Evolutionary conservation across 1,140 invertebrate genomes (phyloP), one percentile per base, ranked within the genome.

Genomic region (Chelonus insularis): DNA sequence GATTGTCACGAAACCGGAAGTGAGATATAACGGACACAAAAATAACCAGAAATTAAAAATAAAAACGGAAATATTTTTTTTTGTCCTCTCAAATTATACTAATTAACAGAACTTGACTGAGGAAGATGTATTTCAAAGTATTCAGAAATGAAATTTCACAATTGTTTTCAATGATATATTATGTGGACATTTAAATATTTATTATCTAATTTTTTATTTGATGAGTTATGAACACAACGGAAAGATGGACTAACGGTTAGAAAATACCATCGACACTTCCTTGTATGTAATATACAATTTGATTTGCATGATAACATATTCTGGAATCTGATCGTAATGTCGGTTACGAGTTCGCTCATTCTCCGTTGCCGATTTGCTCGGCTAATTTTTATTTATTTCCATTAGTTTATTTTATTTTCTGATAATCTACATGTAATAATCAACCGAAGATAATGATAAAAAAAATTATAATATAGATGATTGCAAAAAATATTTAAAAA

Each of bases 1-100:
- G 11, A n/a, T 41, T 63, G 70, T 70, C 70, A 66, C 71, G 67
- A 66, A 69, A 67, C 65, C 70, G 70, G 68, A 70, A 70, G 56
- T 59, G 39, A 41, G 52, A 36, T 36, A 41, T 16, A 20, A 14
- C 34, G 57, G 60, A 18, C 1, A 70, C 52, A 57, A 34, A 50
- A 59, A 50, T 59, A 57, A 37, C 20, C 23, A 41, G 37, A 43
- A 14, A 57, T 41, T 23, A 23, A 11, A 39, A 57, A 45, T 16
- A 25, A 45, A 57, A 59, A 50, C 57, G 45, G 57, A 59, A 59
- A 51, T 59, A 50, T 50, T 50, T 9, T 36, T 4, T 23, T 23
- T 48, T 7, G 5, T 18, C 1, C 8, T 43, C 8, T 18, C 2
- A 43, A 18, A 43, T 16, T 43, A 20, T 43, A n/a, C 5, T 7